Evolutionary conservation across 2,113 vertebrate species (phyloP), one percentile per base, ranked within the genome.

Genomic region (Otolemur garnettii): DNA sequence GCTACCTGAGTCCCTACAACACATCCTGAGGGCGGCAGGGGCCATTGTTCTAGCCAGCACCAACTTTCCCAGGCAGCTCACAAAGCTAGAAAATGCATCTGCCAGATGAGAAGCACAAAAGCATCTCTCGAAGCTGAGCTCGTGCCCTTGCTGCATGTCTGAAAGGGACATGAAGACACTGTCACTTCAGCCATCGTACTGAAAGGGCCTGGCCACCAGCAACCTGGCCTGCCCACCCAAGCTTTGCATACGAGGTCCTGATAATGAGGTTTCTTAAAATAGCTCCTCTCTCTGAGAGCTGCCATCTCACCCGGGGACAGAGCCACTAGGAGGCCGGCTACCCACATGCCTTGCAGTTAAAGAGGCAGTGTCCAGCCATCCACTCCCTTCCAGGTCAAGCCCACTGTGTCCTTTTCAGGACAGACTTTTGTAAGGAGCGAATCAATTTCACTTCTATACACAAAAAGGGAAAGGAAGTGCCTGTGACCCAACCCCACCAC

Each of bases 111-210:
- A 74, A 15, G 7, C 33, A 90, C 57, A 89, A 93, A 93, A 75
- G 66, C 33, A 59, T 30, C 72, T 64, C 64, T 33, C 15, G 18
- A 35, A 71, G 68, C 62, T 33, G 15, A 59, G 10, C 90, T 30
- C 9, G 26, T 83, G 68, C 80, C 87, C 85, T 96, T 96, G 62
- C 26, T 83, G 91, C 50, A 53, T 87, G 38, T 55, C 69, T 87
- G 59, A 93, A 55, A 87, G 68, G 95, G 62, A 80, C 87, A 96
- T 95, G 79, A 82, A 97, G 94, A 96, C n/a, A 93, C 86, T 92
- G 60, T 68, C 33, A 60, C 95, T 83, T 96, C 38, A 83, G 42
- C n/a, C 96, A 15, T 18, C 95, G 33, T 95, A 87, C 19, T 33
- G 50, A 18, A 79, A 26, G 19, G 35, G 69, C 53, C 50, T 7